phyloP scores from a whole-genome alignment of 2,888 invertebrate species.

The Arge pagana region DNA sequence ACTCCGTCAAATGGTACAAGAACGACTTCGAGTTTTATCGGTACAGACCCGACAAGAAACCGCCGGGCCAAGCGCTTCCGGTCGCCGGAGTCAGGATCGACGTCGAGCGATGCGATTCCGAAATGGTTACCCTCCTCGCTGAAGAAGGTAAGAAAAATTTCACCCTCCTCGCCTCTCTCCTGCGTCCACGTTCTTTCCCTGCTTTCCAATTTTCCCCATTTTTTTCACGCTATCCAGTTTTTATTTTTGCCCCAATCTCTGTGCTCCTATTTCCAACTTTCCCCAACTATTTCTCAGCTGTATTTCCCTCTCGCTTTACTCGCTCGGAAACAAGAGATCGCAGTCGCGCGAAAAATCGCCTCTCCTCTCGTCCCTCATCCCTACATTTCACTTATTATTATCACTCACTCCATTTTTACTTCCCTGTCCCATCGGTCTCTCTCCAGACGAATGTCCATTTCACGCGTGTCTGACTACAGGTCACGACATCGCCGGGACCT shows the following conservation, averaged over 20 bases:
- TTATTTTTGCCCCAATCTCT: conserved; percentile 19
- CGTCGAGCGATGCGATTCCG: conserved; percentile 44
- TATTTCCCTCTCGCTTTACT: neutral
- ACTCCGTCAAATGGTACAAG: conserved; percentile 54
- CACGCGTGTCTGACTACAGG: no score
- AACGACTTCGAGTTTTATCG: conserved; percentile 48
- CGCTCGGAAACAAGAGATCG: neutral
- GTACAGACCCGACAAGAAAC: conserved; percentile 43
- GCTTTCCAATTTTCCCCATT: neutral
- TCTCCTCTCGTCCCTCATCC: neutral
- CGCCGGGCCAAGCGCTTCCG: conserved; percentile 37
- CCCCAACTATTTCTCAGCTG: no score
- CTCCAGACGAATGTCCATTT: no score
- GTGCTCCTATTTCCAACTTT: neutral
- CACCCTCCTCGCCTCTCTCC: neutral
- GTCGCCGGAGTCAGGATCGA: conserved; percentile 45
- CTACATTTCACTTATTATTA: no score
- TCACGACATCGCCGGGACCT: conserved; percentile 45
- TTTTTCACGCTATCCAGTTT: neutral
- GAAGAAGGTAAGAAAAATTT: conserved; percentile 41
- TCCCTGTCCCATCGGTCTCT: no score
- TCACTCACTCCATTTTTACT: conserved; percentile 1
- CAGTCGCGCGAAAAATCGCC: neutral
- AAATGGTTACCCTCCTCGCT: conserved; percentile 44
- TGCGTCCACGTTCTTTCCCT: no score